Evolutionary conservation across 2,113 vertebrate genomes (phyloP), one percentile per base, ranked within the genome.

Genomic region (Odocoileus hemionus): DNA sequence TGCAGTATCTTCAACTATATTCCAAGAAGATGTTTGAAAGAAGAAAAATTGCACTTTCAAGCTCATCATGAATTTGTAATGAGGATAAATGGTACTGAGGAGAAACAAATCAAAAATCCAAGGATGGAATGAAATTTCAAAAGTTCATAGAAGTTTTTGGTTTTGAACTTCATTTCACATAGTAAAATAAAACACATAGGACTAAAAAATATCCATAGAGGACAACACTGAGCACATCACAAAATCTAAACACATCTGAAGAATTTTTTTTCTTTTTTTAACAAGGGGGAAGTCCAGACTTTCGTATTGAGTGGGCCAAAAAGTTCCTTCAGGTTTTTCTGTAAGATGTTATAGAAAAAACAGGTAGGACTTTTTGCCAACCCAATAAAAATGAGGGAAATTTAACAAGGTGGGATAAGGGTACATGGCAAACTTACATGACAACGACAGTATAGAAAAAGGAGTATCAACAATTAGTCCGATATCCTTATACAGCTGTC

Each of bases 201-300:
- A 96, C 89, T 96, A 98, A 83, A 98, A 97, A 96, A 96, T 85
- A 91, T 79, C 98, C 87, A 98, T 90, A 97, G 94, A 97, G 96
- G 97, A 98, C 98, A 97, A 98, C 98, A 98, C 11, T 92, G 95
- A 99, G 80, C 98, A 98, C 96, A 79, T 95, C 98, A 98, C 98
- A 98, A 39, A 97, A 92, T 97, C 98, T 96, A 98, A 98, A 98
- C 97, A 98, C 97, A 92, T 95, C 80, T 98, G 76, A 97, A 98
- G 95, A 98, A 89, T 79, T 80, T 95, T 98, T 95, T 94, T 67
- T 61, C 12, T 70, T 45, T 21, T 23, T n/a, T 76, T 14, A 76
- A 43, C 97, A 97, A 98, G 95, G 97, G 97, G 92, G 94, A 98
- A 86, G 94, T 96, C 96, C 96, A 97, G 97, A 89, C 95, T 98